Evolutionary conservation across 1,140 invertebrate genomes (phyloP), one percentile per base, ranked within the genome.

Genomic region (Lasaia peninsularis): DNA sequence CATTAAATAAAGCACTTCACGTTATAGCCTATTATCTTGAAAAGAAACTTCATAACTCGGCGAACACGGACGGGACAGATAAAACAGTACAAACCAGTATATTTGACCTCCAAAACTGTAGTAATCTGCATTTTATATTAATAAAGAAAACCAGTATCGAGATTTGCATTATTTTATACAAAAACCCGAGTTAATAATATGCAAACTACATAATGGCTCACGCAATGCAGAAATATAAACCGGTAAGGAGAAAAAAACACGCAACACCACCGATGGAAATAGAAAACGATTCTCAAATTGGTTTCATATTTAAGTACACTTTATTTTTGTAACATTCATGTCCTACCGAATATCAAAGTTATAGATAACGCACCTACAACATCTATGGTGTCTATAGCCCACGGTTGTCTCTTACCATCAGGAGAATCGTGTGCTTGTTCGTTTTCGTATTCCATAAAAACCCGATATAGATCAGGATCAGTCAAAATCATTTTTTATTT

Each of bases 191-290:
- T 59, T 69, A 72, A 69, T 69, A 55, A 63, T 69, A 71, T 71
- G 66, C 58, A 64, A 71, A 67, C 60, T 55, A 63, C 54, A 33
- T 57, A 65, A 67, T 65, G 54, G 62, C 54, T 67, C 75, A 76
- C 66, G 75, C 75, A 59, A 81, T 62, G 63, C 60, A 60, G 56
- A 65, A 48, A 61, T 60, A 52, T 55, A 37, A 55, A 55, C 37
- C 9, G 32, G 35, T 37, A 57, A 63, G 62, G 68, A 67, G 68
- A 65, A 54, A 64, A 63, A 55, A 69, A 56, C 78, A 79, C 76
- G 78, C 78, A 78, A 81, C 65, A 52, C 63, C 33, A 59, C 52
- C 63, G 64, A 69, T 69, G 69, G 75, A 75, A 67, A 67, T 63
- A 67, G 58, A 65, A 63, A 55, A 52, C 18, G 16, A 20, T 10